Percentiles rank a stretch among this genome's conserved stretches.
Evolutionary conservation across 2,888 invertebrate species (phyloP).

Genomic region (Perdita meconis): DNA sequence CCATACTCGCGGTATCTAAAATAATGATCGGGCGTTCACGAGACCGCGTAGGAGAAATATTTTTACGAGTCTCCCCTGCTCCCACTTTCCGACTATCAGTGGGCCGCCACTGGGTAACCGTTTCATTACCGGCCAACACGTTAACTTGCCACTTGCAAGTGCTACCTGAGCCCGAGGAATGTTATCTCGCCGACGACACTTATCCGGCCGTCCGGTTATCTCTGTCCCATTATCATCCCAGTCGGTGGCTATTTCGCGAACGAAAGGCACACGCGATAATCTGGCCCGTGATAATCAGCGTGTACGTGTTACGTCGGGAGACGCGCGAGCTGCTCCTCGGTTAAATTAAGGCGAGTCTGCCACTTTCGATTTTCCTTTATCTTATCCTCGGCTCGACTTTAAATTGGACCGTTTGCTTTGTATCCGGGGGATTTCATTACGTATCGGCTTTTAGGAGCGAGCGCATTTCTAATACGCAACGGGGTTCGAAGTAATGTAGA

Average conservation of each 20-base stretch:
- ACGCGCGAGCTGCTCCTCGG: neutral
- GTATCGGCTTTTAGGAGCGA: neutral
- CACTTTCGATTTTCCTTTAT: conserved; percentile 25
- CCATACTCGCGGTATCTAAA: conserved; percentile 15
- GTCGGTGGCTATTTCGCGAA: conserved; percentile 44
- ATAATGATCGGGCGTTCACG: conserved; percentile 26
- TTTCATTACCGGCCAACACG: conserved; percentile 54
- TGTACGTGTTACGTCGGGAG: conserved; percentile 5
- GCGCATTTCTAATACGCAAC: neutral
- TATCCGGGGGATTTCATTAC: neutral
- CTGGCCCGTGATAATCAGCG: conserved; percentile 41
- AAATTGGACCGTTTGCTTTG: neutral
- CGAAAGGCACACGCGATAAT: conserved; percentile 51
- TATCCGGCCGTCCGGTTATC: conserved; percentile 49
- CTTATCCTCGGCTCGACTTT: conserved; percentile 11
- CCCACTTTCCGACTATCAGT: neutral
- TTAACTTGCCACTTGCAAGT: conserved; percentile 40
- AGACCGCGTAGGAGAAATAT: conserved; percentile 26
- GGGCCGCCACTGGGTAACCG: conserved; percentile 12
- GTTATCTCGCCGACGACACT: conserved; percentile 62
- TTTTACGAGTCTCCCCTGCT: conserved; percentile 16
- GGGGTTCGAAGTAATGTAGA: too few relatives aligned
- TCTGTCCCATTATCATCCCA: conserved; percentile 54
- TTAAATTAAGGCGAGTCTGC: conserved; percentile 4
- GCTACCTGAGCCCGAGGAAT: conserved; percentile 51